phyloP scores from a whole-genome alignment of 2,888 invertebrate species.

The Nyleta sp. region DNA sequence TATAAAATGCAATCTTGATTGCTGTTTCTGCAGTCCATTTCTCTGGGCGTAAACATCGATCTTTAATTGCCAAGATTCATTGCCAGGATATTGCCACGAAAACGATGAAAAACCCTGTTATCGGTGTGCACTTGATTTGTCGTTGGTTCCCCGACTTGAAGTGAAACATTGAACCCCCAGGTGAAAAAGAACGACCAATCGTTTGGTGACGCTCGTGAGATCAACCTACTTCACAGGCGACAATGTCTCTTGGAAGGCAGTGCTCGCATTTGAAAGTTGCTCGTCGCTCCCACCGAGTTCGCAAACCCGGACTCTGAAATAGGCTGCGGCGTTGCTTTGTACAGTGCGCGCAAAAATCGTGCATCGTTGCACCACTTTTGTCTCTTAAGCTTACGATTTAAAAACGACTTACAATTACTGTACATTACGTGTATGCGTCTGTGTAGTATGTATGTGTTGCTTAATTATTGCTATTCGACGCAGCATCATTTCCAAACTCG shows the following conservation, averaged over 20 bases:
- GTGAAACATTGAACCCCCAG: neutral
- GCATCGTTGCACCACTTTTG: neutral
- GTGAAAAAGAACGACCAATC: neutral
- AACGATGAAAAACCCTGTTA: no score
- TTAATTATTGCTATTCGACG: constrained; percentile 45
- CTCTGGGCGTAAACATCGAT: no score
- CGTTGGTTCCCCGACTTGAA: no score
- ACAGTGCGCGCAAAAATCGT: constrained; percentile 26
- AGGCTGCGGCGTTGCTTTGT: constrained; percentile 60
- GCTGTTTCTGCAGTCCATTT: no score
- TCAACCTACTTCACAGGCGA: constrained; percentile 74
- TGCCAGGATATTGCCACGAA: no score
- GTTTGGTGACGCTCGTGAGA: constrained; percentile 27
- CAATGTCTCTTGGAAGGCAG: constrained; percentile 77
- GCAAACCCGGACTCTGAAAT: constrained; percentile 68
- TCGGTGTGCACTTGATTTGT: no score
- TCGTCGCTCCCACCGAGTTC: no score
- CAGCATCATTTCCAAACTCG: neutral
- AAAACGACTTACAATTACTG: constrained; percentile 49
- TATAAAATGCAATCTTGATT: no score
- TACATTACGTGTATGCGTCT: constrained; percentile 38
- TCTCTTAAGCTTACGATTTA: constrained; percentile 15
- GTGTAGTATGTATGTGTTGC: neutral
- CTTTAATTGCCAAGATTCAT: no score
- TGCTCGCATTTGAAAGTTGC: constrained; percentile 73